Evolutionary conservation across 1,140 invertebrate species (phyloP).

Genomic region (Globodera rostochiensis): DNA sequence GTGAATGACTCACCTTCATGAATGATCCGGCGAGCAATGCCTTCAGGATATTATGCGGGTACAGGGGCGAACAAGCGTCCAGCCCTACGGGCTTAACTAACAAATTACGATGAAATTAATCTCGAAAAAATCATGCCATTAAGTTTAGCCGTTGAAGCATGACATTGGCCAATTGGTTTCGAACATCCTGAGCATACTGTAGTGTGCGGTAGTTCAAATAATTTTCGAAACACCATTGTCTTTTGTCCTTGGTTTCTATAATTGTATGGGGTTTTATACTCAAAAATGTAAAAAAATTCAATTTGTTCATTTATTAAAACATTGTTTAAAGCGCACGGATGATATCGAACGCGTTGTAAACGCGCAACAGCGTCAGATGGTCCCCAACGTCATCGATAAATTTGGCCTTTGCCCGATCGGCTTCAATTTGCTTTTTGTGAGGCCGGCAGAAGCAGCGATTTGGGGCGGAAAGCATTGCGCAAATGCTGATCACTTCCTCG

Average conservation of each 20-base stretch:
- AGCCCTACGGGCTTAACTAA: neutral
- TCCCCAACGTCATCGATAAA: slow-evolving; percentile 99
- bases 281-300: slow-evolving; percentile 94
- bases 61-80: slow-evolving; percentile 78
- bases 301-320: slow-evolving; percentile 35
- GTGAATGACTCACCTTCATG: slow-evolving; percentile 82
- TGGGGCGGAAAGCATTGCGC: slow-evolving; percentile 88
- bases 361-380: slow-evolving; percentile 89
- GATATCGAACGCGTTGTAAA: slow-evolving; percentile 99
- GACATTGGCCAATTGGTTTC: slow-evolving; percentile 76
- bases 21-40: slow-evolving; percentile 96
- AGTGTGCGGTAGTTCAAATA: slow-evolving; percentile 90
- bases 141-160: slow-evolving; percentile 84
- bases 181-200: slow-evolving; percentile 85
- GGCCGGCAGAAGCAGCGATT: slow-evolving; percentile 95
- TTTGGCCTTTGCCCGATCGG: slow-evolving; percentile 97
- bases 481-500: slow-evolving; percentile 97
- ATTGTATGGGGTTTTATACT: slow-evolving; percentile 82
- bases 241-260: slow-evolving; percentile 75
- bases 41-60: slow-evolving; percentile 97
- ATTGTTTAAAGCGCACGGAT: slow-evolving; percentile 71
- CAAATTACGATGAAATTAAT: slow-evolving; percentile 86
- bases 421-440: slow-evolving; percentile 96
- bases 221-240: slow-evolving; percentile 70
- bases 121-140: slow-evolving; percentile 73